Evolutionary conservation across 2,113 vertebrate genomes (phyloP), one percentile per base, ranked within the genome.

Genomic region (Syngnathoides biaculeatus): DNA sequence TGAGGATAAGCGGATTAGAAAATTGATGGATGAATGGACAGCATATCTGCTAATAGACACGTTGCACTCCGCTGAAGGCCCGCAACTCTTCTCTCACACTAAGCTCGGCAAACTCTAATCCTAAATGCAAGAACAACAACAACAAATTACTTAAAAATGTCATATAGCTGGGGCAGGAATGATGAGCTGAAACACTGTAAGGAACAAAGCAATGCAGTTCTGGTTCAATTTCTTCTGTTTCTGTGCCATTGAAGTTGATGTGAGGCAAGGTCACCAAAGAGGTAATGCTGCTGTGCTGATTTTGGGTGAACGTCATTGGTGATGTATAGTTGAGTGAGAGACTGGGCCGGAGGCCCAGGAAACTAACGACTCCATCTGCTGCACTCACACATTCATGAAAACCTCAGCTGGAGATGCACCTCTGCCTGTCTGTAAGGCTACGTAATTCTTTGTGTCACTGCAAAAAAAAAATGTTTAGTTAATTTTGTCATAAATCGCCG

Each of bases 341-440:
- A 62, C 67, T 67, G 78, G 71, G 78, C 78, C 35, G 64, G 66
- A 80, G 79, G 73, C 79, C 81, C 76, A 58, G 79, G 70, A 75
- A 86, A 79, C 62, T 79, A 85, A 83, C 75, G 78, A 83, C 81
- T 81, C 86, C 83, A 87, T 89, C 88, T 88, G 88, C 81, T 80
- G 57, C 1, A n/a, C 80, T 84, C 82, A 76, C 75, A 80, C 85
- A 84, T 81, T 64, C 86, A 89, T 88, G 84, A 88, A 78, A 83
- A 84, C 68, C 84, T 81, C 87, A 89, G 87, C 86, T 87, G 83
- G 87, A 89, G 71, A 80, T 67, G 64, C 79, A 84, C 84, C 84
- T 87, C 77, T 73, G 73, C 58, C 40, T 71, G 64, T 75, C 66
- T 71, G 64, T n/a, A 7, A 42, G 52, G 52, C 30, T 67, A 67